A percentile compares a stretch with the other conserved stretches of the same genome.
These are phyloP conservation scores for Hypomecis punctinalis DNA, from an alignment of 2,888 invertebrate species.

Conservation along the genomic window DNA sequence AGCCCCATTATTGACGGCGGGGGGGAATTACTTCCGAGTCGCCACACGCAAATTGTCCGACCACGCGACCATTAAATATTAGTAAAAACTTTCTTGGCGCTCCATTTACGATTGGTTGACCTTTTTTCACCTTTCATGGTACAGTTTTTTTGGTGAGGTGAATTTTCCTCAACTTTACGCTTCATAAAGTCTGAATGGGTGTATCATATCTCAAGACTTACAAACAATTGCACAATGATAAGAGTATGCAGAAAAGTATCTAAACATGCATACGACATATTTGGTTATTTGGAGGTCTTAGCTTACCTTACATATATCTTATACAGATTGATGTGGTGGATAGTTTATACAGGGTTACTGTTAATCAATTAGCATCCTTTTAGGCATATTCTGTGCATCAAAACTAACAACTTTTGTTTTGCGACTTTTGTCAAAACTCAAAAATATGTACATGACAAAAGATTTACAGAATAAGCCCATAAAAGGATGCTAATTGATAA, in stretches of 20 bases:
- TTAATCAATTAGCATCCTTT: too few species aligned
- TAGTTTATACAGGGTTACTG: too few species aligned
- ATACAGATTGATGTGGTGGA: too few species aligned
- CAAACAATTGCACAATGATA: constrained; percentile 12
- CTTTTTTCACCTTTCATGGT: constrained; percentile 23
- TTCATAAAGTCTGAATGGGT: constrained; percentile 25
- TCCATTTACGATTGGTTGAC: constrained; percentile 33
- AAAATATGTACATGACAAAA: too few species aligned
- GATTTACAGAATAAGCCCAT: too few species aligned
- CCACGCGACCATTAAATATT: constrained; percentile 43
- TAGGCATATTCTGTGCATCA: too few species aligned
- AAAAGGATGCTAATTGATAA: too few species aligned
- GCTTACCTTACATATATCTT: too few species aligned
- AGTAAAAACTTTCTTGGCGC: constrained; percentile 35
- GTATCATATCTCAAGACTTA: constrained; percentile 15
- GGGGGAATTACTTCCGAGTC: constrained; percentile 68
- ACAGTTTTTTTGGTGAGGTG: constrained; percentile 6
- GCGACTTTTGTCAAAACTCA: too few species aligned
- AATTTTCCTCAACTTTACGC: constrained; percentile 21
- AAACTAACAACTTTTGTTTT: too few species aligned
- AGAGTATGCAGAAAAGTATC: neutral
- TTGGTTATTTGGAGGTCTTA: neutral
- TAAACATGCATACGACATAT: neutral
- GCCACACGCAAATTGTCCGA: constrained; percentile 59
- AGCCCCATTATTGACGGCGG: constrained; percentile 60